Evolutionary conservation across 2,797 vertebrate species (phyloP).

Genomic region (Phrynocephalus forsythii): DNA sequence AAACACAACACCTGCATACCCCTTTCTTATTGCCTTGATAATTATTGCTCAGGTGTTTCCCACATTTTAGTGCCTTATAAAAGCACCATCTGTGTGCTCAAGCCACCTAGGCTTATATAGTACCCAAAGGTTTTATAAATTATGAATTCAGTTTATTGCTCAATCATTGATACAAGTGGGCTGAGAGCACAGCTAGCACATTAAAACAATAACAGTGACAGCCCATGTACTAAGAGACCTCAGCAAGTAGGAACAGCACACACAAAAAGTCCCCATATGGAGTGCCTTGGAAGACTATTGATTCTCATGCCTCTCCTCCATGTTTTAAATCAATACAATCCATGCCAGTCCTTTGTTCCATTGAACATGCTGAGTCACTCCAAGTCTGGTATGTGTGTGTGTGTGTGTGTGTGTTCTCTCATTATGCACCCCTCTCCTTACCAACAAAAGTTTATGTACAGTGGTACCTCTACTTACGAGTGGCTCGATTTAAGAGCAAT

Average conservation of each 20-base stretch:
- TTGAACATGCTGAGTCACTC: not conserved
- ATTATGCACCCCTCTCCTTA: too few relatives aligned
- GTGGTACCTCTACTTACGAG: too few relatives aligned
- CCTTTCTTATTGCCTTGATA: not conserved
- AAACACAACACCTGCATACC: not conserved
- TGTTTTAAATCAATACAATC: not conserved
- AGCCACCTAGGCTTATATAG: not conserved
- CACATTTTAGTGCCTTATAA: not conserved
- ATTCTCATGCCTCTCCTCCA: not conserved
- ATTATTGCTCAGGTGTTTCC: conserved; percentile 4
- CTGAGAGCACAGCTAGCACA: not conserved
- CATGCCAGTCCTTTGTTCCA: too few relatives aligned
- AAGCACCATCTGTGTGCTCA: not conserved
- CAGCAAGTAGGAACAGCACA: not conserved
- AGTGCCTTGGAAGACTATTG: not conserved
- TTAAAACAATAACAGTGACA: not conserved
- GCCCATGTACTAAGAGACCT: not conserved
- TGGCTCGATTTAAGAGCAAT: too few relatives aligned
- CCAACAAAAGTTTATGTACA: too few relatives aligned
- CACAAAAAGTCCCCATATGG: not conserved
- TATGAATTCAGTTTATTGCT: not conserved
- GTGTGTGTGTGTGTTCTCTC: too few relatives aligned
- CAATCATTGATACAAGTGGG: not conserved
- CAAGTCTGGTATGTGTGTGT: too few relatives aligned
- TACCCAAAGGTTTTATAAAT: not conserved